Conservation (phyloP, 2,113 vertebrate genomes). For the mouse (Mus musculus) region GRCm39 chr13:109908501-109909000, state of each 20-base stretch:
- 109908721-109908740: not conserved
- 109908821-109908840: not conserved
- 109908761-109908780: not conserved
- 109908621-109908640: conserved; percentile 13
- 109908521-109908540: not conserved
- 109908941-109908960: not conserved
- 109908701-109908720: not conserved
- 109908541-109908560: not conserved
- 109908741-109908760: not conserved
- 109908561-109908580: conserved; percentile 3
- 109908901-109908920: not conserved
- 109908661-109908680: not conserved
- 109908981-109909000: not conserved
- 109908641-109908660: not conserved
- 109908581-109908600: not conserved
- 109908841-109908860: conserved; percentile 20
- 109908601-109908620: not conserved
- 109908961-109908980: not conserved
- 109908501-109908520: not conserved
- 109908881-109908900: conserved; percentile 33
- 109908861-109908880: not conserved
- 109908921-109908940: not conserved
- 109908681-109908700: conserved; percentile 31
- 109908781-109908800: conserved; percentile 35
- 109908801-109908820: not conserved